Base-by-base conservation (phyloP, 2,797 vertebrate species). In the Spheniscus humboldti region DNA sequence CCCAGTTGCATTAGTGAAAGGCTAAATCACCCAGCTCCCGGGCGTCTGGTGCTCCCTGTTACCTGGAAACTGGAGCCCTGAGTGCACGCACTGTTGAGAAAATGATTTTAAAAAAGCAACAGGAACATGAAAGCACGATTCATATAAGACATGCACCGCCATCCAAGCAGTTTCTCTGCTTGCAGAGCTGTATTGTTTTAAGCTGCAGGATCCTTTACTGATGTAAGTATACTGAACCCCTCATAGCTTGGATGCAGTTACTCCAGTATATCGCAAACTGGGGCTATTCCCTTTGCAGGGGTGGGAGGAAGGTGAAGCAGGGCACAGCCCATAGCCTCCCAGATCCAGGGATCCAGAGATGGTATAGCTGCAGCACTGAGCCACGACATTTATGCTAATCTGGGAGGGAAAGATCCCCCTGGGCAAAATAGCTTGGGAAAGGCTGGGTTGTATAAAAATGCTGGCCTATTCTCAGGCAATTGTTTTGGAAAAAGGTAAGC, bases 11-110 rank as follows among this genome's bases (percentile, higher is more conserved):
- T 56, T 69, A 73, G 60, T 45, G 53, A 72, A 92, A 92, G 66
- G 73, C 72, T 72, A 69, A 83, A 80, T 78, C 81, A 74, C 28
- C 48, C 45, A n/a, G 53, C 1, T 5, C 55, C 72, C 78, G 74
- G 71, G 83, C 5, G 0, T n/a, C 59, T 86, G 30, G 64, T 87
- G 92, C 75, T 95, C 85, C 68, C 60, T 39, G 94, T 93, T 94
- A 96, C 95, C 92, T 92, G 95, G 95, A 96, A 96, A 97, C 97
- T 94, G 85, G 43, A 97, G 73, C 62, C 59, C 76, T 52, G 24
- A 95, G 78, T 24, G 27, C 60, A 72, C 55, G 57, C 24, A 6
- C 56, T 67, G 30, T 76, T 79, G 39, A 93, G 62, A 89, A 90
- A 93, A 43, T 33, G 74, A 82, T 91, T 88, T 94, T 20, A 31